A percentile compares a stretch with the other conserved stretches of the same genome.
Conservation (phyloP, 2,113 vertebrate species). For the Grammomys surdaster region DNA sequence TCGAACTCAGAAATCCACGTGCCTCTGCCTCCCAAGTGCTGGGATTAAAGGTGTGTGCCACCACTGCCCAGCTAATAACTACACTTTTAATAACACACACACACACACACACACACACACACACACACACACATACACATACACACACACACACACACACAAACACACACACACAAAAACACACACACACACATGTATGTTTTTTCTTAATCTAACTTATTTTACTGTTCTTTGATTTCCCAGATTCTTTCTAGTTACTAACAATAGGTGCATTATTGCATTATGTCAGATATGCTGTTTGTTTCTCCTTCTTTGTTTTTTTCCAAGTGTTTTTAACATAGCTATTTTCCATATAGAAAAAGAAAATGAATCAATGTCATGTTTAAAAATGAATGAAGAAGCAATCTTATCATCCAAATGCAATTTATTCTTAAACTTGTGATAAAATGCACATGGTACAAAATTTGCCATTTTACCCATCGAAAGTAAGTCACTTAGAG, state of each 20-base stretch:
- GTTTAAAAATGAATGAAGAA: conserved; percentile 20
- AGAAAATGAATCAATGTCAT: conserved; percentile 25
- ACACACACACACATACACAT: no score
- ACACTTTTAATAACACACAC: not conserved
- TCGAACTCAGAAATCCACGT: no score
- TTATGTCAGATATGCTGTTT: not conserved
- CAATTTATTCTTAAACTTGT: not conserved
- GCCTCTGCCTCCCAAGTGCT: no score
- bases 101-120: no score
- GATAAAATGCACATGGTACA: not conserved
- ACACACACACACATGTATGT: no score
- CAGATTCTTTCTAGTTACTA: not conserved
- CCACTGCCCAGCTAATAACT: no score
- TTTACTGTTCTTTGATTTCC: not conserved
- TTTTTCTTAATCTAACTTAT: not conserved
- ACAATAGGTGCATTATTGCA: not conserved
- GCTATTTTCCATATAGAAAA: not conserved
- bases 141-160: no score
- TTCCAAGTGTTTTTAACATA: not conserved
- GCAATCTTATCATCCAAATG: not conserved
- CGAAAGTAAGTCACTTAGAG: not conserved
- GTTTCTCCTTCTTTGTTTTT: not conserved
- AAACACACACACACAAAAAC: no score
- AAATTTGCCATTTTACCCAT: not conserved
- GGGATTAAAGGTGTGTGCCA: no score